Evolutionary conservation across 2,888 invertebrate genomes (phyloP).

Genomic region (Clusia tigrina): DNA sequence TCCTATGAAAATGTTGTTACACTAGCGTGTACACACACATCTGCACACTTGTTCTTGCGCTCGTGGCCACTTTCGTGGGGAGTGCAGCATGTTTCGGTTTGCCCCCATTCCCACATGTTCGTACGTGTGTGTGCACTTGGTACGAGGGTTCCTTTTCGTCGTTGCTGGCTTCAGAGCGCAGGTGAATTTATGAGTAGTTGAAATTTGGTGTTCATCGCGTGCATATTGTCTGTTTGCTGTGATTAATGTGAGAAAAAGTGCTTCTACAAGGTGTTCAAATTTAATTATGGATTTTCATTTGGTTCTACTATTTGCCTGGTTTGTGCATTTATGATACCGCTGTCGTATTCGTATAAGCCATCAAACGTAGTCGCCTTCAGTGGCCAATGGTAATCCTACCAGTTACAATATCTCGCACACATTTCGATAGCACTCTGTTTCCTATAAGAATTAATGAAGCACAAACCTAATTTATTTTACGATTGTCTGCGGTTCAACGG

Average conservation of each 20-base stretch:
- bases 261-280: too few relatives aligned
- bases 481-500: constrained; percentile 1
- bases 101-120: neutral
- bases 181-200: constrained; percentile 44
- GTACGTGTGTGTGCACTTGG: neutral
- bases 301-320: too few relatives aligned
- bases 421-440: neutral
- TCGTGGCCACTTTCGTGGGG: too few relatives aligned
- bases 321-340: too few relatives aligned
- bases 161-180: neutral
- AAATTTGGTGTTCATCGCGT: constrained; percentile 45
- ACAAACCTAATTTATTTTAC: neutral
- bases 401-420: too few relatives aligned
- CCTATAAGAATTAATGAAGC: neutral
- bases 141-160: neutral
- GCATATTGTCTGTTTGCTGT: too few relatives aligned
- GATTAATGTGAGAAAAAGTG: too few relatives aligned
- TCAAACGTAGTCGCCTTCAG: neutral
- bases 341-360: too few relatives aligned
- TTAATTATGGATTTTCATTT: too few relatives aligned
- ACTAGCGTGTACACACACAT: neutral
- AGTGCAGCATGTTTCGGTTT: neutral
- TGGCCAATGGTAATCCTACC: neutral
- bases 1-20: constrained; percentile 2
- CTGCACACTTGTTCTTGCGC: neutral